phyloP scores from a whole-genome alignment of 2,797 vertebrate genomes.

The Sardinella longiceps region DNA sequence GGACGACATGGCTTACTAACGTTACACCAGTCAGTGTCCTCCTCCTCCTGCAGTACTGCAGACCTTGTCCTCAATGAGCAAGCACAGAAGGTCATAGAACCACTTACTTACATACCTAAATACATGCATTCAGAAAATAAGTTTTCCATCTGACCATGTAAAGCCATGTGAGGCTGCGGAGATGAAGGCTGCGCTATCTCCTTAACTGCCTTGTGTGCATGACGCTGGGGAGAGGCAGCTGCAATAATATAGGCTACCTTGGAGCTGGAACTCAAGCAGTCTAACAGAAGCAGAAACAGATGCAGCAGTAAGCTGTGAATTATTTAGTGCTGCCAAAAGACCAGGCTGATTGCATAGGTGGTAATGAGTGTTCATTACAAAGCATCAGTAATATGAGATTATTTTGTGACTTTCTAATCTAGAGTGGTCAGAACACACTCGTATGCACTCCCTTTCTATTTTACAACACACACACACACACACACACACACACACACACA shows the following conservation, averaged over 20 bases:
- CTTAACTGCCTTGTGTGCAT: not conserved
- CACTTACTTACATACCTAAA: not conserved
- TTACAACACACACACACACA: constrained; percentile 1
- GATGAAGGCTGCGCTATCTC: not conserved
- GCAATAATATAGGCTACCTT: not conserved
- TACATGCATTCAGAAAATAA: not conserved
- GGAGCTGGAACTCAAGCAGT: not conserved
- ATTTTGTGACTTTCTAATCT: not conserved
- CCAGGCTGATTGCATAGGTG: not conserved
- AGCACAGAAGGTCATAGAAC: too few relatives aligned
- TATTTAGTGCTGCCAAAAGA: not conserved
- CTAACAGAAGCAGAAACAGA: too few relatives aligned
- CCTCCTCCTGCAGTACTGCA: too few relatives aligned
- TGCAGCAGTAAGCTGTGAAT: not conserved
- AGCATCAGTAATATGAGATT: constrained; percentile 10
- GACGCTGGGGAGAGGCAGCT: not conserved
- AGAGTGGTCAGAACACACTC: not conserved
- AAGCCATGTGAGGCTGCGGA: not conserved
- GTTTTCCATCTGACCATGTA: not conserved
- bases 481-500: not conserved
- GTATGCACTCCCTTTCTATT: not conserved
- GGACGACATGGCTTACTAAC: too few relatives aligned
- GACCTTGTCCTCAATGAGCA: too few relatives aligned
- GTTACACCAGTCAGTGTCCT: too few relatives aligned
- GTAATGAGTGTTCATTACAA: not conserved